A percentile compares a stretch with the other conserved stretches of the same genome.
Conservation (phyloP, 1,140 invertebrate genomes). For the Chrysopa pallens region DNA sequence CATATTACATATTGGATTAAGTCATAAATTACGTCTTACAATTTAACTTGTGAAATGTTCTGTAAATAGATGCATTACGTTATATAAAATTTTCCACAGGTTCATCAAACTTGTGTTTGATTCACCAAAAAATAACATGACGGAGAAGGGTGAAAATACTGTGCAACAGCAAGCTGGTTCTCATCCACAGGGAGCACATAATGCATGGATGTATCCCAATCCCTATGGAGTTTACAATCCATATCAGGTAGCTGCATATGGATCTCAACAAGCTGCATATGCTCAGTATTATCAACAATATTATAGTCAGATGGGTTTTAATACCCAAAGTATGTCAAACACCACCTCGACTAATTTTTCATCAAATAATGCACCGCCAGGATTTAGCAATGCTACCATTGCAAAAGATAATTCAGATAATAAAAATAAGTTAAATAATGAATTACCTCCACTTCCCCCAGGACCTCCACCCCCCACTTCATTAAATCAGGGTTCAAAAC, state of each 20-base stretch:
- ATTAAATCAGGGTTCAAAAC: constrained; percentile 8
- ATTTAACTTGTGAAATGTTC: no score
- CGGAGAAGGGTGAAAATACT: background rate
- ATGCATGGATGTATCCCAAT: constrained; percentile 25
- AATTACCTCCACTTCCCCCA: constrained; percentile 14
- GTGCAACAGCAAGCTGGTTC: background rate
- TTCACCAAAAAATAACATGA: background rate
- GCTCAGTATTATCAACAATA: constrained; percentile 25
- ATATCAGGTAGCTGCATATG: constrained; percentile 14
- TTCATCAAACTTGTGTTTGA: no score
- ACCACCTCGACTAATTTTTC: background rate
- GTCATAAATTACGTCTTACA: no score
- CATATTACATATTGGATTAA: no score
- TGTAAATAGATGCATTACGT: no score
- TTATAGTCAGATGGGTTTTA: constrained; percentile 23
- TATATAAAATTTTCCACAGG: no score
- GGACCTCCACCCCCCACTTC: constrained; percentile 17
- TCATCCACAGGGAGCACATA: constrained; percentile 17
- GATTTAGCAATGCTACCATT: constrained; percentile 18
- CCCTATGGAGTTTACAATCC: constrained; percentile 26
- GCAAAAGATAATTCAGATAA: background rate
- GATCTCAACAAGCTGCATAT: constrained; percentile 15
- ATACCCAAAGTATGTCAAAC: constrained; percentile 3
- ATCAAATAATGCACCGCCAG: constrained; percentile 16
- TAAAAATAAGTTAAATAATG: background rate